Evolutionary conservation across 1,140 invertebrate species (phyloP).

Genomic region (Stenopsyche tienmushanensis): DNA sequence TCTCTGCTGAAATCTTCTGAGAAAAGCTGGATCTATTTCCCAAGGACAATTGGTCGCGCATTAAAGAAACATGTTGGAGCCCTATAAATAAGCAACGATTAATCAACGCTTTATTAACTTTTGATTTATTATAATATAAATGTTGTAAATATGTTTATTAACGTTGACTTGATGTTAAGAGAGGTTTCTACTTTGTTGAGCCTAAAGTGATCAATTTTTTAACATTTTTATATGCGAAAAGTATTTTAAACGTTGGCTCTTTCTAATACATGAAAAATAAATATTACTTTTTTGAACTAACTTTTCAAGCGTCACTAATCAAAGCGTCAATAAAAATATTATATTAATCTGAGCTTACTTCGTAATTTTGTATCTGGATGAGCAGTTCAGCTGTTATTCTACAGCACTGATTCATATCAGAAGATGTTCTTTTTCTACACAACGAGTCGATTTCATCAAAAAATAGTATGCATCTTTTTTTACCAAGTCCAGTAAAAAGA

Average conservation of each 20-base stretch:
- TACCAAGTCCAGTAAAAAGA: conserved; percentile 36
- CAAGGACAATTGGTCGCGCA: conserved; percentile 68
- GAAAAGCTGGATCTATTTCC: conserved; percentile 64
- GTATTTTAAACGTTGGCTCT: too few species aligned
- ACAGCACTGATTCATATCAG: conserved; percentile 57
- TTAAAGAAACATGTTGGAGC: conserved; percentile 51
- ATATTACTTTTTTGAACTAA: conserved; percentile 60
- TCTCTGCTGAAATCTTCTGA: conserved; percentile 61
- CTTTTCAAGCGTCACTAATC: too few species aligned
- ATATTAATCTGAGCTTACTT: conserved; percentile 13
- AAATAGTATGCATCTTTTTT: conserved; percentile 55
- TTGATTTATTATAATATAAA: neutral
- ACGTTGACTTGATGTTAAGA: neutral
- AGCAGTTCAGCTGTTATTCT: conserved; percentile 43
- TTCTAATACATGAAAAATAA: too few species aligned
- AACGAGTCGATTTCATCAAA: conserved; percentile 64
- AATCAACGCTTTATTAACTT: neutral
- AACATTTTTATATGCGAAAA: too few species aligned
- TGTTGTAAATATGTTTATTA: neutral
- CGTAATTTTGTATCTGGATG: conserved; percentile 35
- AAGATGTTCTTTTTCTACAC: conserved; percentile 52
- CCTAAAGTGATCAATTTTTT: too few species aligned
- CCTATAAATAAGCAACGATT: conserved; percentile 24
- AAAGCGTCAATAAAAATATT: neutral
- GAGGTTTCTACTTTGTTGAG: too few species aligned